phyloP scores from a whole-genome alignment of 2,888 invertebrate species.

The Hirtodrosophila duncani region DNA sequence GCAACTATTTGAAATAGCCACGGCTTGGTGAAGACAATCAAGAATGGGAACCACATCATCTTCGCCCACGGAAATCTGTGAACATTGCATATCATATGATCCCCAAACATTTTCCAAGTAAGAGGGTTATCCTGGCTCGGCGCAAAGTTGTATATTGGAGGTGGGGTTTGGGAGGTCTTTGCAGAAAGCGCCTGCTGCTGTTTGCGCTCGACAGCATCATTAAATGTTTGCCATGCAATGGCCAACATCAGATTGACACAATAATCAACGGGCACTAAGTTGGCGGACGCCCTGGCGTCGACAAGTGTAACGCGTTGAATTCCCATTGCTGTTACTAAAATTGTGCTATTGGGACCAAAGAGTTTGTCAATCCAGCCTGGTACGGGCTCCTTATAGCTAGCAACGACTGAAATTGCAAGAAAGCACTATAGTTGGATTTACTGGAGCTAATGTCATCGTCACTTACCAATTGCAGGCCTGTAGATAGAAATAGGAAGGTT shows the following conservation, averaged over 20 bases:
- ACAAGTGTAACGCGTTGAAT: slow-evolving; percentile 78
- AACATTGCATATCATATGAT: slow-evolving; percentile 74
- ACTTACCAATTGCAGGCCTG: slow-evolving; percentile 83
- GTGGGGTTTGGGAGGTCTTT: too few relatives aligned
- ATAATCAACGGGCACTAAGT: slow-evolving; percentile 78
- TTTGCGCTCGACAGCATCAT: neutral
- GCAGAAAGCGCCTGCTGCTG: slow-evolving; percentile 31
- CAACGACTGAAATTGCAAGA: slow-evolving; percentile 35
- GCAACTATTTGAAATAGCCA: slow-evolving; percentile 77
- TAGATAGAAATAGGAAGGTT: slow-evolving; percentile 83
- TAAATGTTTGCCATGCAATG: slow-evolving; percentile 78
- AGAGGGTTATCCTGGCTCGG: slow-evolving; percentile 88
- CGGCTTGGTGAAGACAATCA: slow-evolving; percentile 78
- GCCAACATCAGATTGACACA: slow-evolving; percentile 78
- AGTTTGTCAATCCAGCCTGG: slow-evolving; percentile 85
- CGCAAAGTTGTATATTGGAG: slow-evolving; percentile 86
- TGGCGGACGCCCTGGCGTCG: slow-evolving; percentile 52
- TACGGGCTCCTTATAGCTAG: slow-evolving; percentile 79
- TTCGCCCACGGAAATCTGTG: slow-evolving; percentile 81
- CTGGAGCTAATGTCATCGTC: neutral
- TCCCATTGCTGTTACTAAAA: too few relatives aligned
- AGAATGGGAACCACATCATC: slow-evolving; percentile 84
- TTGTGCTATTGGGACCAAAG: slow-evolving; percentile 80
- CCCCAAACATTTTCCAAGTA: slow-evolving; percentile 84
- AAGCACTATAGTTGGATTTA: neutral